phyloP scores from a whole-genome alignment of 2,113 vertebrate species.

The Donacobius atricapilla region DNA sequence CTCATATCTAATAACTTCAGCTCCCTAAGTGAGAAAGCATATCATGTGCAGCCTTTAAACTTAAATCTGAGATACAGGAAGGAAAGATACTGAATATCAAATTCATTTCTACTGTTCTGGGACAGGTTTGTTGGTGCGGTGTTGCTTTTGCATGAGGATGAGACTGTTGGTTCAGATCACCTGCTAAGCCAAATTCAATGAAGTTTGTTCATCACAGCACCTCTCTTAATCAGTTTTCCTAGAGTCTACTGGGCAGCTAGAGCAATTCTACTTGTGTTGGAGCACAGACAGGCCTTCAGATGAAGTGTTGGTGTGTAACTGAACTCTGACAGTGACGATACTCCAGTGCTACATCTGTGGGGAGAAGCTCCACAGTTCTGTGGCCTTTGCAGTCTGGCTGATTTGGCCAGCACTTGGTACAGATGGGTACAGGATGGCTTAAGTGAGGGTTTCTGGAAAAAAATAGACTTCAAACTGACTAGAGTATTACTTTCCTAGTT shows the following conservation, averaged over 20 bases:
- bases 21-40: neutral
- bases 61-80: neutral
- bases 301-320: neutral
- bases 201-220: neutral
- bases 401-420: neutral
- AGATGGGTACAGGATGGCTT: neutral
- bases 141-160: neutral
- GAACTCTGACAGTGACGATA: neutral
- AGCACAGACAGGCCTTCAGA: neutral
- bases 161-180: neutral
- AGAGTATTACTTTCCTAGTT: slow-evolving; percentile 67
- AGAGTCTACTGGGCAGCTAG: neutral
- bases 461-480: neutral
- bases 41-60: neutral
- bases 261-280: neutral
- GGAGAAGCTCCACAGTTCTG: neutral
- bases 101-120: neutral
- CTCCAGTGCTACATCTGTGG: neutral
- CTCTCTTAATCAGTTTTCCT: neutral
- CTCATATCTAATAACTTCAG: accelerated
- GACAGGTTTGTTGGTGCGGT: neutral
- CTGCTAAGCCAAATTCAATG: neutral
- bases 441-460: neutral
- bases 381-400: neutral
- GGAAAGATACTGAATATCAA: neutral